Evolutionary conservation across 2,113 vertebrate species (phyloP).

Genomic region (Cebus imitator): DNA sequence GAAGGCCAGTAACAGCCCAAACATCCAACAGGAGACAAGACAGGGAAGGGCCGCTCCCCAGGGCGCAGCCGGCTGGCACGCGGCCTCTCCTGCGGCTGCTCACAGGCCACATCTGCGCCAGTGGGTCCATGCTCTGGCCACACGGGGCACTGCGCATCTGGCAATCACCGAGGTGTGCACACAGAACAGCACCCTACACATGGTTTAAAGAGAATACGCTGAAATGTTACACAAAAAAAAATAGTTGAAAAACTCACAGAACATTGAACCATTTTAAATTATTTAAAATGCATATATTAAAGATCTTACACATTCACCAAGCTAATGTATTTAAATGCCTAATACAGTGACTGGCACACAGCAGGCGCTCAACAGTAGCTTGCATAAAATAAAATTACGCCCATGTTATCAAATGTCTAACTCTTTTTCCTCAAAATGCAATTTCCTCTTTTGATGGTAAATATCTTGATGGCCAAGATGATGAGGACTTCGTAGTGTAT

Average conservation of each 20-base stretch:
- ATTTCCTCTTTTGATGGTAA: not conserved
- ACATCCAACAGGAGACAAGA: rapidly evolving
- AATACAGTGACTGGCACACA: rapidly evolving
- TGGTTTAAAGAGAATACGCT: not conserved
- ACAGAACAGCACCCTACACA: rapidly evolving
- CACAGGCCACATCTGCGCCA: rapidly evolving
- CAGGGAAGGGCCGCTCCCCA: rapidly evolving
- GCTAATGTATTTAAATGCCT: not conserved
- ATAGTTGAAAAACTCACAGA: not conserved
- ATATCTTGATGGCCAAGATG: not conserved
- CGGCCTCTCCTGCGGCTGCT: rapidly evolving
- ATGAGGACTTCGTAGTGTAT: not conserved
- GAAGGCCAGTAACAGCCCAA: rapidly evolving
- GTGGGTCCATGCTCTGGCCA: rapidly evolving
- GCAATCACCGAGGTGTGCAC: rapidly evolving
- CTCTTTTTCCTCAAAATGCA: not conserved
- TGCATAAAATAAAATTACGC: not conserved
- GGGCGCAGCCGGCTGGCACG: rapidly evolving
- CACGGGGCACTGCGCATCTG: rapidly evolving
- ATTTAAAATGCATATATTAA: not conserved
- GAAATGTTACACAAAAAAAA: not conserved
- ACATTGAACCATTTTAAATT: not conserved
- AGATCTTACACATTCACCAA: not conserved
- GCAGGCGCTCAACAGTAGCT: not conserved
- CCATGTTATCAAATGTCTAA: not conserved